A percentile compares a stretch with the other conserved stretches of the same genome.
phyloP scores from a whole-genome alignment of 2,113 vertebrate genomes.

The Eidolon helvum region DNA sequence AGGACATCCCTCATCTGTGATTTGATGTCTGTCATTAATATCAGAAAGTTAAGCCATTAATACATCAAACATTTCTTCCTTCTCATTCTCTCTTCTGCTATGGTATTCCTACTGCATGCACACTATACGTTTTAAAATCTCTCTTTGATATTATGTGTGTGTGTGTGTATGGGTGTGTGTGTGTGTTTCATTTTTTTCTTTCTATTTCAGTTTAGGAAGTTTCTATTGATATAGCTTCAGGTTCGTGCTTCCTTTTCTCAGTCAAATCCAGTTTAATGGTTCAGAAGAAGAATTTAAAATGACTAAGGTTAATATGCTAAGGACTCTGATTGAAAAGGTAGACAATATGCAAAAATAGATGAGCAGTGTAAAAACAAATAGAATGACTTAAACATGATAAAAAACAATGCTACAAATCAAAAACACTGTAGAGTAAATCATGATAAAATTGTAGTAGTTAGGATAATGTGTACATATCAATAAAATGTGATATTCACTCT shows the following conservation, averaged over 20 bases:
- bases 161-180: no score
- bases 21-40: not conserved
- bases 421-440: not conserved
- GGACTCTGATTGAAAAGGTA: not conserved
- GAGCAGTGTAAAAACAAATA: not conserved
- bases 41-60: not conserved
- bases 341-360: not conserved
- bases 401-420: not conserved
- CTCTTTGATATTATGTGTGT: not conserved
- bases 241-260: not conserved
- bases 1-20: not conserved
- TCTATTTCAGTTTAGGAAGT: not conserved
- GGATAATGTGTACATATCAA: not conserved
- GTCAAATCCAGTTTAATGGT: not conserved
- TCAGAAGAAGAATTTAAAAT: not conserved
- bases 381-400: not conserved
- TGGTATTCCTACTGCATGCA: not conserved
- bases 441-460: not conserved
- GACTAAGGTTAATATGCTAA: not conserved
- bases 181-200: not conserved
- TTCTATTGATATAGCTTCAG: not conserved
- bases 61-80: not conserved
- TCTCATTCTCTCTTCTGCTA: not conserved
- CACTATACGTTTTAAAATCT: not conserved
- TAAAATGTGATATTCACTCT: not conserved